These are phyloP conservation scores for Oithona nana DNA, from an alignment of 2,888 invertebrate genomes.

Conservation along the genomic window DNA sequence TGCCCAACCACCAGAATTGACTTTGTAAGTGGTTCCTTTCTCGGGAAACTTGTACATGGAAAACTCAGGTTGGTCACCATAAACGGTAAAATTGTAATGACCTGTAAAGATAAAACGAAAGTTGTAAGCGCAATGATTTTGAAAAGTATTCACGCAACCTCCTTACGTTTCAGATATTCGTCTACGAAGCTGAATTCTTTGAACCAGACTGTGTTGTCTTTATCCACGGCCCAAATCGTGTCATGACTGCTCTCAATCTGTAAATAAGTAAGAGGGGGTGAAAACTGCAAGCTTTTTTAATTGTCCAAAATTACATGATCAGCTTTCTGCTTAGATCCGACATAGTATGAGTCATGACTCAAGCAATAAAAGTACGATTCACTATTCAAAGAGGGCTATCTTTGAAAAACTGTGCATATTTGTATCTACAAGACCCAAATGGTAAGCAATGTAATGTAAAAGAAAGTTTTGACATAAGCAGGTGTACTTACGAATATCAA, in stretches of 20 bases:
- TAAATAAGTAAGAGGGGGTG: too few species aligned
- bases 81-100: not conserved
- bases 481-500: too few species aligned
- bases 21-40: constrained; percentile 4
- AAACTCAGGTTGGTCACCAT: not conserved
- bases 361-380: too few species aligned
- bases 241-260: constrained; percentile 1
- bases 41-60: constrained; percentile 1
- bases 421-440: too few species aligned
- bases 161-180: not conserved
- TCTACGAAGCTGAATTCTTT: not conserved
- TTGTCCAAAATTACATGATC: too few species aligned
- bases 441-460: too few species aligned
- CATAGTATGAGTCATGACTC: too few species aligned
- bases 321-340: too few species aligned
- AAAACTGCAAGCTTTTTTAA: too few species aligned
- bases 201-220: not conserved
- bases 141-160: not conserved
- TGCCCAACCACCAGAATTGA: constrained; percentile 3
- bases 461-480: too few species aligned
- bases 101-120: not conserved
- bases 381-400: too few species aligned
- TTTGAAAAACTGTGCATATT: too few species aligned
- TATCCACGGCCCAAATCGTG: constrained; percentile 6
- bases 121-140: not conserved